Conservation (phyloP, 2,888 invertebrate species). For the Lacanobia oleracea region DNA sequence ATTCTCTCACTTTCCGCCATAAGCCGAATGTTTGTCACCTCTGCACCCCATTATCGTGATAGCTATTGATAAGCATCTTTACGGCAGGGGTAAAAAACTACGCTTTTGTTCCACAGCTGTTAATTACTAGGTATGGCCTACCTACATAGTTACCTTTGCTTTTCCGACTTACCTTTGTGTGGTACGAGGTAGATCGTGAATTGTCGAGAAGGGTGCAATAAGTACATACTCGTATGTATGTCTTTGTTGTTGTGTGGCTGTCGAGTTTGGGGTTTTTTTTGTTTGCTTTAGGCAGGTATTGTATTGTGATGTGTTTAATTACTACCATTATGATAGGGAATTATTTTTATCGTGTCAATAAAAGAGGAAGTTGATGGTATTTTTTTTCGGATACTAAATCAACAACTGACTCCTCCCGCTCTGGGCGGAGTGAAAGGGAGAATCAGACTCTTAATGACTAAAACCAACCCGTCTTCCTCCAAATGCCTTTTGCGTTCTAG, state of each 20-base stretch:
- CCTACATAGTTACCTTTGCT: constrained; percentile 33
- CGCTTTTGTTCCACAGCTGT: constrained; percentile 29
- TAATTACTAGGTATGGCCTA: constrained; percentile 55
- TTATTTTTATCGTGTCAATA: too few relatives aligned
- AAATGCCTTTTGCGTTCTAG: too few relatives aligned
- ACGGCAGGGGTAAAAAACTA: constrained; percentile 35
- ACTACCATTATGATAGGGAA: not conserved
- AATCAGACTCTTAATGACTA: too few relatives aligned
- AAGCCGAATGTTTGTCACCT: constrained; percentile 30
- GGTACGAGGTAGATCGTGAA: not conserved
- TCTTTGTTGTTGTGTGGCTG: not conserved
- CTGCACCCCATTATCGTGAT: constrained; percentile 44
- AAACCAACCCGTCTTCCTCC: too few relatives aligned
- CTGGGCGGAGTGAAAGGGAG: too few relatives aligned
- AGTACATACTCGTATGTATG: too few relatives aligned
- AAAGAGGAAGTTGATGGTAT: too few relatives aligned
- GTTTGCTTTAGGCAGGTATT: too few relatives aligned
- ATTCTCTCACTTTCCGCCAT: not conserved
- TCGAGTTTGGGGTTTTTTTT: not conserved
- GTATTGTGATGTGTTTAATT: not conserved
- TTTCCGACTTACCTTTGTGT: constrained; percentile 14
- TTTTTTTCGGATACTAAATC: too few relatives aligned
- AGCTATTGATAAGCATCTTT: constrained; percentile 51
- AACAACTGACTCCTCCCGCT: too few relatives aligned
- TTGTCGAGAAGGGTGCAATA: not conserved